Percentiles rank a stretch among this genome's conserved stretches.
phyloP scores from a whole-genome alignment of 2,888 invertebrate species.

The Microchrysa polita region DNA sequence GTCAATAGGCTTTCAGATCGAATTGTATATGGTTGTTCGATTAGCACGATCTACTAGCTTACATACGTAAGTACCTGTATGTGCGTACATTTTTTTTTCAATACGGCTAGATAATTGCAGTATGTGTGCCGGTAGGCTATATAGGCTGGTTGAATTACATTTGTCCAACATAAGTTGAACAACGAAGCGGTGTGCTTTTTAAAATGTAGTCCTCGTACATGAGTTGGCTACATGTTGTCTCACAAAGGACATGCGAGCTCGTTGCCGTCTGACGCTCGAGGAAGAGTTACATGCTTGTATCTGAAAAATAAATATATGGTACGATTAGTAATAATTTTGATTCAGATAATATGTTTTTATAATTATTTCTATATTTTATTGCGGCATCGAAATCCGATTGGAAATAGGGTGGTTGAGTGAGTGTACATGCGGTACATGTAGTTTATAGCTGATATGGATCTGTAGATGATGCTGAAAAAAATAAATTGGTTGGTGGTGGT shows the following conservation, averaged over 20 bases:
- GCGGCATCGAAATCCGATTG: not conserved
- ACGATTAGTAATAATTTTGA: constrained; percentile 1
- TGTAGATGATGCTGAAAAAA: too few species aligned
- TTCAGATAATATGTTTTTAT: not conserved
- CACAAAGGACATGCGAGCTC: not conserved
- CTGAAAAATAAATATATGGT: constrained; percentile 15
- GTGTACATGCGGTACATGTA: too few species aligned
- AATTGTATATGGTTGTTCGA: constrained; percentile 25
- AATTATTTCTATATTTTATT: constrained; percentile 14
- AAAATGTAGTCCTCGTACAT: too few species aligned
- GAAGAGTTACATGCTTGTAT: constrained; percentile 3
- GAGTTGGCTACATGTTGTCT: too few species aligned
- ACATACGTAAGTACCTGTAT: too few species aligned
- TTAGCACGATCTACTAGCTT: constrained; percentile 23
- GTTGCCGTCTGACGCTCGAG: not conserved
- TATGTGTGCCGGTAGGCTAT: not conserved
- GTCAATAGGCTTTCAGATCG: constrained; percentile 46
- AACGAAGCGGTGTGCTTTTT: too few species aligned
- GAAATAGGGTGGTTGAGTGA: too few species aligned
- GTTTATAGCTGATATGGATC: too few species aligned
- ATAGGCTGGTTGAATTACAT: too few species aligned
- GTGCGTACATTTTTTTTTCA: not conserved
- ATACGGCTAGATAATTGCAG: not conserved
- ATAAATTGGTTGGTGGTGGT: too few species aligned
- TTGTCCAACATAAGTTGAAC: too few species aligned